Evolutionary conservation across 2,797 vertebrate species (phyloP).

Genomic region (Hydrocynus forskahlii): DNA sequence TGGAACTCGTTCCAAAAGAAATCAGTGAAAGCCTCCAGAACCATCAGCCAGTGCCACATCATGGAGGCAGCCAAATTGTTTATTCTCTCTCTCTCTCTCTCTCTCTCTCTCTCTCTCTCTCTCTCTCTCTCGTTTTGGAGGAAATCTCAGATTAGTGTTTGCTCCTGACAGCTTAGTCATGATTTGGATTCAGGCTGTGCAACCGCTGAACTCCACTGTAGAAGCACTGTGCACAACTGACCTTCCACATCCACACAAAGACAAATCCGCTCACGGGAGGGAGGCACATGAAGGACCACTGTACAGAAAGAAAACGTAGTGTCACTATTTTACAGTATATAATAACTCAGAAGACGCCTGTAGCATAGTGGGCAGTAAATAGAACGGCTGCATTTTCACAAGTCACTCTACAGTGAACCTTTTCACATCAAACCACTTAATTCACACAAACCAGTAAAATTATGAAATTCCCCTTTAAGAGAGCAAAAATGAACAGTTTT

Average conservation of each 20-base stretch:
- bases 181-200: not conserved
- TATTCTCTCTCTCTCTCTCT: not conserved
- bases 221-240: not conserved
- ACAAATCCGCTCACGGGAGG: no score
- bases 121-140: not conserved
- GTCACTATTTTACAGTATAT: no score
- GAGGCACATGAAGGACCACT: no score
- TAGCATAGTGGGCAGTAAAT: no score
- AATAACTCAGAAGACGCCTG: no score
- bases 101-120: not conserved
- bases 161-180: not conserved
- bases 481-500: no score
- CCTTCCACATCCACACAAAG: not conserved
- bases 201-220: not conserved
- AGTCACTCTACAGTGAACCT: no score
- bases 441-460: no score
- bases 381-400: no score
- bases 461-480: no score
- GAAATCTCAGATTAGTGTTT: not conserved
- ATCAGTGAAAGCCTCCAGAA: not conserved
- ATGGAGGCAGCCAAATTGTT: not conserved
- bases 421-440: no score
- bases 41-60: not conserved
- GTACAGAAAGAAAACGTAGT: no score
- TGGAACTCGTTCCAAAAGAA: slow-evolving; percentile 1